These are phyloP conservation scores for Sepioteuthis lessoniana DNA, from an alignment of 2,888 invertebrate species.

Conservation along the genomic window DNA sequence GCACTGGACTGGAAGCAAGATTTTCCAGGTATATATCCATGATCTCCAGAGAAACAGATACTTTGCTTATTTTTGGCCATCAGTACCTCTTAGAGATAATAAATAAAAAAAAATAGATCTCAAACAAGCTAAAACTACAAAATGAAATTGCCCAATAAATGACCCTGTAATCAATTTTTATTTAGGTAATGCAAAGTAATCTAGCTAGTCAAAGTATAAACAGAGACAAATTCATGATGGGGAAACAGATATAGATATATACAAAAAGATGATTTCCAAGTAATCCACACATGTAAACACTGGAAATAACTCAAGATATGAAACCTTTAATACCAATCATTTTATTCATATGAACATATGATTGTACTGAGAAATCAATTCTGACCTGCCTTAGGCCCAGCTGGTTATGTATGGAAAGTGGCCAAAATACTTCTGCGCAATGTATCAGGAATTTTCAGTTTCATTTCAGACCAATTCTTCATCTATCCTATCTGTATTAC, in stretches of 20 bases:
- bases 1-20: too few species aligned
- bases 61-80: too few species aligned
- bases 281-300: background rate
- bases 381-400: background rate
- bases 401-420: background rate
- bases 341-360: background rate
- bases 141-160: background rate
- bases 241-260: too few species aligned
- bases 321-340: background rate
- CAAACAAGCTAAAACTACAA: background rate
- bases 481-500: background rate
- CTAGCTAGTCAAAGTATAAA: too few species aligned
- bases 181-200: too few species aligned
- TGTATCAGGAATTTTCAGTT: background rate
- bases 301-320: background rate
- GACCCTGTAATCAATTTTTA: background rate
- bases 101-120: background rate
- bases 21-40: too few species aligned
- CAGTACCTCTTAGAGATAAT: too few species aligned
- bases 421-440: background rate
- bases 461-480: background rate
- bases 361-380: background rate
- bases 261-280: background rate
- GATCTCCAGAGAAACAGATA: too few species aligned
- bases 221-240: too few species aligned